These are phyloP conservation scores for Megalopta genalis DNA, from an alignment of 1,140 invertebrate genomes.

Conservation along the genomic window DNA sequence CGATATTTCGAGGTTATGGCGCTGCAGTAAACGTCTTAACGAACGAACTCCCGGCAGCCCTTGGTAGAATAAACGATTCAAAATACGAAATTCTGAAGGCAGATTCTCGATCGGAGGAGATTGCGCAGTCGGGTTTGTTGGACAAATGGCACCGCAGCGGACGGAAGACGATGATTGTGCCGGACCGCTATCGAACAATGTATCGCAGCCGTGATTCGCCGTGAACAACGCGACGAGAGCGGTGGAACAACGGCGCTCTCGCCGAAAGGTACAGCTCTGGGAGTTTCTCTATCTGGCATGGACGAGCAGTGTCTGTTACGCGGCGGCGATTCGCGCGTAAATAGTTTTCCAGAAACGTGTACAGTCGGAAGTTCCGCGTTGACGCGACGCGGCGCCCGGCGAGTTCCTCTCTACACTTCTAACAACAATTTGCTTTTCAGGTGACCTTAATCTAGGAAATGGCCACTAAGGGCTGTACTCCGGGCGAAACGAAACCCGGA, in stretches of 20 bases:
- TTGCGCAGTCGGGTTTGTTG: too few species aligned
- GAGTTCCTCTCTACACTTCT: conserved; percentile 36
- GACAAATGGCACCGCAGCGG: too few species aligned
- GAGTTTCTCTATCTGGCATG: conserved; percentile 10
- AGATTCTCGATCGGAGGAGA: too few species aligned
- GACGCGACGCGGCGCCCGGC: neutral
- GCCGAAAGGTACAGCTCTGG: neutral
- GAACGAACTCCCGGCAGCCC: too few species aligned
- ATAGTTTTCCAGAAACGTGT: conserved; percentile 55
- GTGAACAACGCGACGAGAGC: neutral
- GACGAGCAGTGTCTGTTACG: neutral
- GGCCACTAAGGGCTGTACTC: conserved; percentile 59
- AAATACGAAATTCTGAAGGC: too few species aligned
- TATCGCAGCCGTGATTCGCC: too few species aligned
- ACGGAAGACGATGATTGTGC: too few species aligned
- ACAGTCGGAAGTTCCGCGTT: conserved; percentile 49
- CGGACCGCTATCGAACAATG: too few species aligned
- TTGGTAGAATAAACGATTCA: too few species aligned
- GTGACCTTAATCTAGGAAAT: conserved; percentile 69
- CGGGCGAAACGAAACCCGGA: conserved; percentile 31
- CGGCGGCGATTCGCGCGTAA: conserved; percentile 51
- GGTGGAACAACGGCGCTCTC: conserved; percentile 1
- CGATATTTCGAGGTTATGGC: too few species aligned
- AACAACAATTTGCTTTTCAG: conserved; percentile 65
- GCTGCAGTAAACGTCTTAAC: too few species aligned